Evolutionary conservation across 2,797 vertebrate species (phyloP), one percentile per base, ranked within the genome.

Genomic region (Smutsia temminckii): DNA sequence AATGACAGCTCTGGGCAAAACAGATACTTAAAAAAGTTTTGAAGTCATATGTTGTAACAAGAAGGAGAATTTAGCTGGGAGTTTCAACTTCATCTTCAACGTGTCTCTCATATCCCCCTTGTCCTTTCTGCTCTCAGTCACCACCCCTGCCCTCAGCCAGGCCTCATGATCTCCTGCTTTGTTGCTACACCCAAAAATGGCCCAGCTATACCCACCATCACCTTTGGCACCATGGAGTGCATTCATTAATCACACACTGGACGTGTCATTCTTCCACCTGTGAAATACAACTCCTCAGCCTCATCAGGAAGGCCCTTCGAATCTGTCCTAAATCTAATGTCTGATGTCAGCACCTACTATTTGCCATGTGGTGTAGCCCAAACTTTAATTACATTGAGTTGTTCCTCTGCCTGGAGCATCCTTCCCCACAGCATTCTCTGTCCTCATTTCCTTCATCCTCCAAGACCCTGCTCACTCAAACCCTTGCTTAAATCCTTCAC

Each of bases 1-100:
- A 91, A 88, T 10, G 42, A 55, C 49, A 78, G 57, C 64, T 88
- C 57, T 83, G 87, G 32, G 83, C 27, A 79, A 88, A 92, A 74
- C 46, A 66, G 53, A 57, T 23, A 66, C 32, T 66, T 27, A 69
- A 42, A 79, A 46, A 63, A 17, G n/a, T 89, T 4, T 68, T 29
- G 72, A 87, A 92, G 66, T 79, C 32, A 18, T 4, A 32, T 51
- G 59, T 25, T 83, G 63, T 74, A 68, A 71, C 42, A 37, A 89
- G 25, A 80, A 79, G 27, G 61, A 61, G 12, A 46, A 10, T 16
- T 66, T 34, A 14, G 71, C 59, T 84, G 32, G 61, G 27, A 71
- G 49, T 74, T 91, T 61, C 69, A 71, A 14, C 69, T n/a, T 61
- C 11, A 64, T 49, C 16, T 89, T 42, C 21, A 27, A 11, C 2